Evolutionary conservation across 2,888 invertebrate species (phyloP).

Genomic region (Thereva unica): DNA sequence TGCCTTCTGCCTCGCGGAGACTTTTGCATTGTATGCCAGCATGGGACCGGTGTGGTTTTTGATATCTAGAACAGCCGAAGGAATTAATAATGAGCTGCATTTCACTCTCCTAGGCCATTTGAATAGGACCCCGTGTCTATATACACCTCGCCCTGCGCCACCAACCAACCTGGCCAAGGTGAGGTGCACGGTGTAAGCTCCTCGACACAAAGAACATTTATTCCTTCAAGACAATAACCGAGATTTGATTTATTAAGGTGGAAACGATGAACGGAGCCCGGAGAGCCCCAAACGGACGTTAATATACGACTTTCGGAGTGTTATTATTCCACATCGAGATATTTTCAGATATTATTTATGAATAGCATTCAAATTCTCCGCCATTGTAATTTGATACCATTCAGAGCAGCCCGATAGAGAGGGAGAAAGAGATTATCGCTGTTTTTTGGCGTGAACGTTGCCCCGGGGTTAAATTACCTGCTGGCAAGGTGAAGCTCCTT

Average conservation of each 20-base stretch:
- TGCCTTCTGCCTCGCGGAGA: constrained; percentile 4
- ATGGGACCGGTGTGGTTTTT: constrained; percentile 22
- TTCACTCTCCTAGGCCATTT: constrained; percentile 31
- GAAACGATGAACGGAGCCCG: constrained; percentile 26
- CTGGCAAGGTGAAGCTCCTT: too few relatives aligned
- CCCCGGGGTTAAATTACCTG: too few relatives aligned
- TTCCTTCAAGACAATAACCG: constrained; percentile 41
- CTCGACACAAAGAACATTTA: constrained; percentile 35
- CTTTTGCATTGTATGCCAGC: constrained; percentile 32
- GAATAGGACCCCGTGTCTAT: constrained; percentile 15
- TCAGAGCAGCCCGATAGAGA: too few relatives aligned
- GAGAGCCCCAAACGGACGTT: constrained; percentile 25
- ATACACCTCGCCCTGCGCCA: too few relatives aligned
- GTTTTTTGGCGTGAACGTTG: too few relatives aligned
- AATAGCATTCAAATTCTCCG: constrained; percentile 39
- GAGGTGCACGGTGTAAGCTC: constrained; percentile 11
- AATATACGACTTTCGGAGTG: constrained; percentile 40
- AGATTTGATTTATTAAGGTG: constrained; percentile 41
- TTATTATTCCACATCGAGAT: constrained; percentile 43
- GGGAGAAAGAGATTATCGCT: too few relatives aligned
- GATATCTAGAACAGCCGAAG: constrained; percentile 33
- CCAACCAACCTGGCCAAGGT: not conserved
- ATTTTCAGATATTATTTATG: constrained; percentile 40
- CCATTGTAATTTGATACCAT: constrained; percentile 36
- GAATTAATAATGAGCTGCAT: constrained; percentile 32